Evolutionary conservation across 2,888 invertebrate species (phyloP), one percentile per base, ranked within the genome.

Genomic region (Argyresthia goedartella): DNA sequence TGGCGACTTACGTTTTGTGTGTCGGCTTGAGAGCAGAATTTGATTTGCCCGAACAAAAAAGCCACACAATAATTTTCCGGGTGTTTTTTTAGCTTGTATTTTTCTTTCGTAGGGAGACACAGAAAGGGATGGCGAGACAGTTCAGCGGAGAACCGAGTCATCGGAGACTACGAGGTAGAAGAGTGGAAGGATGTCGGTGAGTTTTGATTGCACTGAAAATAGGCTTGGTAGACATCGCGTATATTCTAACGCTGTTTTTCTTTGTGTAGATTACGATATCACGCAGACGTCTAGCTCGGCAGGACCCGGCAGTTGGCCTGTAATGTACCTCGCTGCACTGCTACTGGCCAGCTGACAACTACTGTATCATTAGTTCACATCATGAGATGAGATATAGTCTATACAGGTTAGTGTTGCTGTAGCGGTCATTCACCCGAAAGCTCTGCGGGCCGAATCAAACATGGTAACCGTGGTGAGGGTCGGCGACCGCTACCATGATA

Each of bases 121-220:
- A 87, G 86, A 73, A 89, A 88, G 68, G 88, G 88, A 59, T 87
- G 87, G 81, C 81, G 87, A 57, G 88, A 89, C 66, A 77, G 76
- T 57, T 81, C 87, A 39, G 82, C 89, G 56, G 89, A 90, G 68
- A 88, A 89, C 69, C 87, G 90, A 80, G 88, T 90, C 60, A 81
- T 89, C 59, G 88, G 88, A 60, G 93, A 92, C 81, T 92, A 91
- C 75, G 92, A 91, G 65, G 88, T 91, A 61, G 92, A 92, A 79
- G 92, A 92, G 78, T 91, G 91, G 91, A 90, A 91, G 76, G 90
- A 91, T 76, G 87, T 90, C 76, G 90, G 91, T 90, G 70, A 88
- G 88, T 73, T 49, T 15, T 52, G 9, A 34, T 47, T 39, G 10
- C 46, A 33, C 16, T 8, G n/a, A 39, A 39, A 1, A 33, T 41